phyloP scores from a whole-genome alignment of 2,888 invertebrate genomes.

The Cataglyphis livida region DNA sequence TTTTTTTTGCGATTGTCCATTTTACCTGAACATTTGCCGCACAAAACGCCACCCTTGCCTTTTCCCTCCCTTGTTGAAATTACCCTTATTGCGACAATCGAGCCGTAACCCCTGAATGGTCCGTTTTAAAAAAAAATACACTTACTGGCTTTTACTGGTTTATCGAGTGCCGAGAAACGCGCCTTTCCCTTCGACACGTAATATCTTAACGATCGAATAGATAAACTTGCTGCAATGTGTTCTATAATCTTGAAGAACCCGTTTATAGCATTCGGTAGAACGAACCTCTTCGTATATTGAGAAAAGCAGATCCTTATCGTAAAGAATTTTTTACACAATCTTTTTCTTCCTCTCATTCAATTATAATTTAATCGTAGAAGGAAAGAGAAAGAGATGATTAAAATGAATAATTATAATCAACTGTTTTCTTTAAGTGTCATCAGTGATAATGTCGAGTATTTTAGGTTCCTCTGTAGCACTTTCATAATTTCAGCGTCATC shows the following conservation, averaged over 20 bases:
- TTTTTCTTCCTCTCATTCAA: background rate
- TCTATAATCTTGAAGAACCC: background rate
- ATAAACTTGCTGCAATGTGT: background rate
- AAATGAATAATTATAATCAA: constrained; percentile 10
- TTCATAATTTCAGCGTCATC: constrained; percentile 56
- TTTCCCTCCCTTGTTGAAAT: constrained; percentile 25
- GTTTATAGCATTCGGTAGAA: background rate
- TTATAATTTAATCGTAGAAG: background rate
- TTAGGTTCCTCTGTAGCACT: constrained; percentile 11
- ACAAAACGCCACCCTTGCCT: constrained; percentile 44
- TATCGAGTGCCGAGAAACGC: constrained; percentile 58
- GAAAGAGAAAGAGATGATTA: background rate
- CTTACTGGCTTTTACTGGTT: constrained; percentile 66
- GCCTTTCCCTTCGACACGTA: constrained; percentile 37
- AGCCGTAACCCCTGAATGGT: constrained; percentile 20
- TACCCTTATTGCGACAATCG: constrained; percentile 49
- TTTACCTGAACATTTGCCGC: constrained; percentile 29
- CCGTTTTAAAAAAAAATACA: constrained; percentile 63
- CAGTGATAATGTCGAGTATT: constrained; percentile 23
- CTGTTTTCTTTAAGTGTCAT: background rate
- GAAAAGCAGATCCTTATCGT: background rate
- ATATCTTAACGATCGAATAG: constrained; percentile 44
- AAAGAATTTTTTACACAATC: background rate
- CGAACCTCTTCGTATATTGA: background rate
- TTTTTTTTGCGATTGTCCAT: constrained; percentile 40